Evolutionary conservation across 2,888 invertebrate genomes (phyloP).

Genomic region (Glaucopsyche alexis): DNA sequence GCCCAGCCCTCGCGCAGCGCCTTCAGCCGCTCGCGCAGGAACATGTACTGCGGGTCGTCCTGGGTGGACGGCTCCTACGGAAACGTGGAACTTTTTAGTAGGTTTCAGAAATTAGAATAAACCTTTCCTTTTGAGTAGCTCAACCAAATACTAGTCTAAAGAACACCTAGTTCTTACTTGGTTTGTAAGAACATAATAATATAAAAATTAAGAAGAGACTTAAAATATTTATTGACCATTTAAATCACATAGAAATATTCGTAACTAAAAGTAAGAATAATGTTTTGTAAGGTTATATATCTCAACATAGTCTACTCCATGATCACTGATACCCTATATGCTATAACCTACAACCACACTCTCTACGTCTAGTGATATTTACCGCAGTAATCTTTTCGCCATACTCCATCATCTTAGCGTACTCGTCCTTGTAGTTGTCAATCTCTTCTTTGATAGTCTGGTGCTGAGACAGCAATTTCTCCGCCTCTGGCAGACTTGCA

Average conservation of each 20-base stretch:
- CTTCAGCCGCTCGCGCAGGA: constrained; percentile 97
- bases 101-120: not conserved
- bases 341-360: too few relatives aligned
- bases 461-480: constrained; percentile 97
- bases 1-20: constrained; percentile 99
- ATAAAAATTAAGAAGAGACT: too few relatives aligned
- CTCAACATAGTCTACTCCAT: too few relatives aligned
- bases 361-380: constrained; percentile 46
- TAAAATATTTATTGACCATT: too few relatives aligned
- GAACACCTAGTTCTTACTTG: too few relatives aligned
- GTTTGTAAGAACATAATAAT: too few relatives aligned
- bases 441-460: constrained; percentile 99
- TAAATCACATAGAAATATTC: too few relatives aligned
- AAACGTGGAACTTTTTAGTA: constrained; percentile 9
- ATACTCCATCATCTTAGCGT: constrained; percentile 99
- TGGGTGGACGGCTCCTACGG: constrained; percentile 87
- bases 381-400: constrained; percentile 95
- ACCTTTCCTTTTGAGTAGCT: not conserved
- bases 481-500: constrained; percentile 95
- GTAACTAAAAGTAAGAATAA: too few relatives aligned
- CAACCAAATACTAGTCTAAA: too few relatives aligned
- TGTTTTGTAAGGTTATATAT: too few relatives aligned
- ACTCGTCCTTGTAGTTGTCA: constrained; percentile 99
- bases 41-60: constrained; percentile 99
- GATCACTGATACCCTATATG: too few relatives aligned